Percentiles rank a stretch among this genome's conserved stretches.
phyloP scores from a whole-genome alignment of 2,888 invertebrate genomes.

The Pardosa pseudoannulata region DNA sequence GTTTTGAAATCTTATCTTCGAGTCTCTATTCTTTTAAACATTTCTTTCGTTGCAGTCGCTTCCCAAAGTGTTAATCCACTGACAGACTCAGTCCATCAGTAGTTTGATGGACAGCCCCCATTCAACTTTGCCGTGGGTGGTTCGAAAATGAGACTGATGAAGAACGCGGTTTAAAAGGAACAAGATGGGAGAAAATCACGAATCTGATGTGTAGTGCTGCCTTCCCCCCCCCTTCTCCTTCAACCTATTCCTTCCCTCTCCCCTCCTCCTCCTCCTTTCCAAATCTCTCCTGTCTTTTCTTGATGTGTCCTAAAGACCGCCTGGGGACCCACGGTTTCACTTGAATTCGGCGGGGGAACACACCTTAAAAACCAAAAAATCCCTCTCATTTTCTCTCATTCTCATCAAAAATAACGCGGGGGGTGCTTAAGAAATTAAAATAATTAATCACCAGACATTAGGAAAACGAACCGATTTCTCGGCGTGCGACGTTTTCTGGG shows the following conservation, averaged over 20 bases:
- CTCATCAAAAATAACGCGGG: conserved; percentile 64
- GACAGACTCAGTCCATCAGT: neutral
- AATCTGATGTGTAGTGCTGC: conserved; percentile 56
- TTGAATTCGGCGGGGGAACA: conserved; percentile 44
- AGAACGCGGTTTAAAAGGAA: conserved; percentile 69
- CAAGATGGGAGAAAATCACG: conserved; percentile 71
- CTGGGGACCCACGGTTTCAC: conserved; percentile 55
- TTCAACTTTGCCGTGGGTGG: conserved; percentile 19
- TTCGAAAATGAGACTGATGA: conserved; percentile 70
- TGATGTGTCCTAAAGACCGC: conserved; percentile 63
- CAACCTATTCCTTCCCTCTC: too few relatives aligned
- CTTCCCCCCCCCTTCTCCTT: conserved; percentile 21
- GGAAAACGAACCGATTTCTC: conserved; percentile 70
- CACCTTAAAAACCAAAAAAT: conserved; percentile 50
- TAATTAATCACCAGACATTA: conserved; percentile 72
- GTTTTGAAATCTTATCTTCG: too few relatives aligned
- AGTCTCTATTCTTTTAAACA: too few relatives aligned
- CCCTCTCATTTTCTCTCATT: conserved; percentile 52
- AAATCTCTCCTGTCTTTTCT: conserved; percentile 54
- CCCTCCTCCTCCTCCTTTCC: neutral
- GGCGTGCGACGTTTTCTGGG: conserved; percentile 41
- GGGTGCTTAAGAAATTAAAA: conserved; percentile 66
- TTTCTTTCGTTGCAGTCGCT: too few relatives aligned
- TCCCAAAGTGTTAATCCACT: neutral
- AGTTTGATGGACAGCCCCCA: conserved; percentile 39